Evolutionary conservation across 1,140 invertebrate species (phyloP).

Genomic region (Lepidostoma basale): DNA sequence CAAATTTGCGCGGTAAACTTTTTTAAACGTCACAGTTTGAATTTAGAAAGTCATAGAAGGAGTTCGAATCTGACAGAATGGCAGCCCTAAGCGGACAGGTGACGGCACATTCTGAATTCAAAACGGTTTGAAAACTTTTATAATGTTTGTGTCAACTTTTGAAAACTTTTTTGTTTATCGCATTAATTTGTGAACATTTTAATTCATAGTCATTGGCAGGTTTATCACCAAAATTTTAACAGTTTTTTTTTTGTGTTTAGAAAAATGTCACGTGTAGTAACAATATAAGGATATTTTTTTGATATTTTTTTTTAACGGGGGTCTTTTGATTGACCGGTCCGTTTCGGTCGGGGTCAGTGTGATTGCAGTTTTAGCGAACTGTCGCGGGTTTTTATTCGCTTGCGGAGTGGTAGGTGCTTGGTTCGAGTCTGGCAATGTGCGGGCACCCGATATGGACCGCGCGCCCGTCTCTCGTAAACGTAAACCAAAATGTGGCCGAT

Average conservation of each 20-base stretch:
- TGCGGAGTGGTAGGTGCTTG: slow-evolving; percentile 40
- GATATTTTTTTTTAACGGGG: slow-evolving; percentile 1
- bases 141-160: slow-evolving; percentile 15
- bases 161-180: slow-evolving; percentile 10
- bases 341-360: slow-evolving; percentile 10
- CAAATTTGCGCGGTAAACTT: slow-evolving; percentile 18
- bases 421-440: slow-evolving; percentile 50
- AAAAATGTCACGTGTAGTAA: not conserved
- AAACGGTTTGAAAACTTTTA: not conserved
- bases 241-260: not conserved
- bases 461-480: slow-evolving; percentile 46
- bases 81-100: not conserved
- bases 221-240: not conserved
- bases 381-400: slow-evolving; percentile 29
- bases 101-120: slow-evolving; percentile 7
- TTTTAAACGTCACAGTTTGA: slow-evolving; percentile 17
- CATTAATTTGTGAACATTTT: not conserved
- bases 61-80: not conserved
- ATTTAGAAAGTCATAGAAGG: slow-evolving; percentile 12
- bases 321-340: slow-evolving; percentile 3
- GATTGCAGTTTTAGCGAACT: slow-evolving; percentile 48
- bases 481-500: slow-evolving; percentile 62
- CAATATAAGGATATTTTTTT: not conserved
- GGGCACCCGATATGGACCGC: slow-evolving; percentile 51
- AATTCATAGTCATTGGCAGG: not conserved